These are phyloP conservation scores for Eurytoma adleriae DNA, from an alignment of 2,888 invertebrate genomes.

Conservation along the genomic window DNA sequence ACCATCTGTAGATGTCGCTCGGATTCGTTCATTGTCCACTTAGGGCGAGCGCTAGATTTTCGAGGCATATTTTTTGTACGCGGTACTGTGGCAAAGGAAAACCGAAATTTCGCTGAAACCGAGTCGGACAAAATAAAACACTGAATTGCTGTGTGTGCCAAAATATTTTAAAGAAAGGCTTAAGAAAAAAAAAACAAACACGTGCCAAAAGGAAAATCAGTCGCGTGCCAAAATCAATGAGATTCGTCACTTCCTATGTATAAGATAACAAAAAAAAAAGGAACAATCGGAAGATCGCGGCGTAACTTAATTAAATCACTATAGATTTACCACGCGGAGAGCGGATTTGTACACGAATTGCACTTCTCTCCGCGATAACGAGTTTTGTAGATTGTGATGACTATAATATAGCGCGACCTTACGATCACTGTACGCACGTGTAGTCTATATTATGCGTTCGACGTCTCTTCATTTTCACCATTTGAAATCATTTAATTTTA, in stretches of 20 bases:
- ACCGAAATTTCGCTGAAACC: slow-evolving; percentile 23
- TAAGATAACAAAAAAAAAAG: slow-evolving; percentile 1
- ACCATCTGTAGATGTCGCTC: not conserved
- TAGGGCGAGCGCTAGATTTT: slow-evolving; percentile 64
- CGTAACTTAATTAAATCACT: slow-evolving; percentile 31
- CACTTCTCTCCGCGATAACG: not conserved
- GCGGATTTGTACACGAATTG: not conserved
- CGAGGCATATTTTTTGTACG: slow-evolving; percentile 67
- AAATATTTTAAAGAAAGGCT: slow-evolving; percentile 6
- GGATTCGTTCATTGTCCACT: slow-evolving; percentile 13
- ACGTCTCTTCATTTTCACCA: slow-evolving; percentile 6
- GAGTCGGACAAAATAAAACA: slow-evolving; percentile 4
- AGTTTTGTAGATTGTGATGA: slow-evolving; percentile 30
- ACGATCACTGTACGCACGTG: not conserved
- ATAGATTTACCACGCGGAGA: not conserved
- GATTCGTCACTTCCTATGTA: not conserved
- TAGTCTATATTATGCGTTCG: slow-evolving; percentile 11
- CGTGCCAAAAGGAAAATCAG: slow-evolving; percentile 34
- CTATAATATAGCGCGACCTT: slow-evolving; percentile 12
- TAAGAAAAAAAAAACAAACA: not conserved
- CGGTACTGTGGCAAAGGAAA: slow-evolving; percentile 57
- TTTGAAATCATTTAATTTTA: slow-evolving; percentile 31
- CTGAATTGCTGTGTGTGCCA: slow-evolving; percentile 49
- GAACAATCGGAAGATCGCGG: slow-evolving; percentile 37
- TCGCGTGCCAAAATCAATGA: slow-evolving; percentile 52